phyloP scores from a whole-genome alignment of 2,113 vertebrate genomes.

The Xenopus tropicalis region DNA sequence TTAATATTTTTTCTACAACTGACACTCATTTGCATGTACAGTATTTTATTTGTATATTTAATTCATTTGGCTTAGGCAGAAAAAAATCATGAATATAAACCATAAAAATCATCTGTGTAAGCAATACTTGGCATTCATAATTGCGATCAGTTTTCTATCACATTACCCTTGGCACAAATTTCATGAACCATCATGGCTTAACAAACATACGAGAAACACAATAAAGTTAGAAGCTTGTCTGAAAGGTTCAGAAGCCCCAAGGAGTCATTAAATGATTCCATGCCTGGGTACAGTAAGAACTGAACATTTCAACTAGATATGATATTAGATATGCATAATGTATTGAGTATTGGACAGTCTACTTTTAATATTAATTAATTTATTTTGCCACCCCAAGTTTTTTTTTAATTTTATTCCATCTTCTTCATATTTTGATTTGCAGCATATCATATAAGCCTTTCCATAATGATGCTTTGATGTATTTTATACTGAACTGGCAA shows the following conservation, averaged over 20 bases:
- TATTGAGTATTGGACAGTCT: background rate
- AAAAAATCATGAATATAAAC: background rate
- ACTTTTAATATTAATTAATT: background rate
- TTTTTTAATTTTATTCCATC: too few species aligned
- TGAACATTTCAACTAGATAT: background rate
- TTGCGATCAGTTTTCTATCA: slow-evolving; percentile 16
- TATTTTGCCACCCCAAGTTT: slow-evolving; percentile 21
- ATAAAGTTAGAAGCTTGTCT: background rate
- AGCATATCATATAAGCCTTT: too few species aligned
- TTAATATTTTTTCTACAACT: too few species aligned
- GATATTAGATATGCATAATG: background rate
- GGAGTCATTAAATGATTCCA: slow-evolving; percentile 15
- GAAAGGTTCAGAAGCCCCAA: slow-evolving; percentile 8
- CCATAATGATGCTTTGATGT: too few species aligned
- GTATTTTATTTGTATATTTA: too few species aligned
- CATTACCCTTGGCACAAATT: slow-evolving; percentile 6
- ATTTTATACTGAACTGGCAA: too few species aligned
- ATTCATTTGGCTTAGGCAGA: too few species aligned
- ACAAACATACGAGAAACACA: background rate
- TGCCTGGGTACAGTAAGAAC: background rate
- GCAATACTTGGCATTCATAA: background rate
- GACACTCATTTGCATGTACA: too few species aligned
- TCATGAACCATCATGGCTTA: background rate
- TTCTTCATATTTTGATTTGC: too few species aligned
- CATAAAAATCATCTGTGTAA: slow-evolving; percentile 4